Conservation (phyloP, 2,113 vertebrate genomes). For the Corydoras maculifer region DNA sequence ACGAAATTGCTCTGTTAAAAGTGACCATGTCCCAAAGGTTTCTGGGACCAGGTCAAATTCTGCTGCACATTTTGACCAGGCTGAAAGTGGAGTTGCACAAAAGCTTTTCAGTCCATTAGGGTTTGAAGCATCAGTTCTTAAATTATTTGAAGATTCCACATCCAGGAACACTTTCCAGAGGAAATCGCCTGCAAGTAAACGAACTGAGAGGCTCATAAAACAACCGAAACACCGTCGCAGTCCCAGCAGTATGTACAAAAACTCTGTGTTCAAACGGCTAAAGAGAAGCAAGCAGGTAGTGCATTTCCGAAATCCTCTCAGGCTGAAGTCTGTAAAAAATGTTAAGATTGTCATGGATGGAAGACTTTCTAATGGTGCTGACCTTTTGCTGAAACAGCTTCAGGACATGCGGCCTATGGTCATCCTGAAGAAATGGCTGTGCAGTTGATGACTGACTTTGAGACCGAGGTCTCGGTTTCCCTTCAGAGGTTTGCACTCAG, state of each 20-base stretch:
- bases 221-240: constrained; percentile 51
- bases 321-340: constrained; percentile 77
- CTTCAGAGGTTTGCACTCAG: constrained; percentile 75
- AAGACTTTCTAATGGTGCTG: constrained; percentile 80
- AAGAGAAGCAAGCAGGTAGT: constrained; percentile 70
- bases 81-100: constrained; percentile 72
- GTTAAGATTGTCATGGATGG: constrained; percentile 93
- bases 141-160: constrained; percentile 81
- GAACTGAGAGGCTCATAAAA: constrained; percentile 56
- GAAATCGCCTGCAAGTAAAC: constrained; percentile 61
- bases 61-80: constrained; percentile 64
- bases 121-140: constrained; percentile 87
- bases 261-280: constrained; percentile 30
- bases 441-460: constrained; percentile 56
- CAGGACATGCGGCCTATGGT: constrained; percentile 94
- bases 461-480: constrained; percentile 49
- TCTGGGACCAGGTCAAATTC: constrained; percentile 66
- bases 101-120: constrained; percentile 87
- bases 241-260: constrained; percentile 47
- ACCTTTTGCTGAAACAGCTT: constrained; percentile 86
- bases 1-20: constrained; percentile 45
- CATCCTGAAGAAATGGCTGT: constrained; percentile 76
- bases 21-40: constrained; percentile 32
- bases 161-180: constrained; percentile 83
- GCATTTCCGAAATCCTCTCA: constrained; percentile 85